Percentiles rank a stretch among this genome's conserved stretches.
phyloP scores from a whole-genome alignment of 1,140 invertebrate species.

The Coptotermes formosanus region DNA sequence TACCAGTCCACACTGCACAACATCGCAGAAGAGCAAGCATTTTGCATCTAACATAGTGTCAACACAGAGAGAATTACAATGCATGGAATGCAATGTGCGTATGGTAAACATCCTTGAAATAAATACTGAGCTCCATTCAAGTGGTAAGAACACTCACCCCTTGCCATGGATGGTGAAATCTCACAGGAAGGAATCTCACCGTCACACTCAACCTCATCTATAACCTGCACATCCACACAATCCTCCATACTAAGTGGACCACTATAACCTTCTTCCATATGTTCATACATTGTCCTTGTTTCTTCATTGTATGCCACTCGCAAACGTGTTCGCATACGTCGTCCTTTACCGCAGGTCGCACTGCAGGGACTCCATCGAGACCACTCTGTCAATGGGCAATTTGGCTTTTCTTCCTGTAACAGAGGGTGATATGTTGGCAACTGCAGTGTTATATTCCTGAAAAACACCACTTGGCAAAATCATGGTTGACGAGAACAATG shows the following conservation, averaged over 20 bases:
- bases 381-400: constrained; percentile 71
- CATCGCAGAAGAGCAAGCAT: too few relatives aligned
- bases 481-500: too few relatives aligned
- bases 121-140: too few relatives aligned
- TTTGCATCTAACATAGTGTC: too few relatives aligned
- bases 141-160: not conserved
- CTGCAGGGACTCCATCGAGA: constrained; percentile 75
- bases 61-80: too few relatives aligned
- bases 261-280: constrained; percentile 28
- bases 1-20: too few relatives aligned
- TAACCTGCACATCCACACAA: not conserved
- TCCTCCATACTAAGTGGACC: constrained; percentile 4
- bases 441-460: too few relatives aligned
- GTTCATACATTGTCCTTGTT: not conserved
- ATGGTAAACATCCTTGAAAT: too few relatives aligned
- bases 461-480: too few relatives aligned
- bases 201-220: constrained; percentile 36
- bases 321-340: constrained; percentile 53
- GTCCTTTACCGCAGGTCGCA: constrained; percentile 73
- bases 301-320: constrained; percentile 50
- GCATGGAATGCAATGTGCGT: too few relatives aligned
- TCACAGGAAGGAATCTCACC: constrained; percentile 34
- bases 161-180: constrained; percentile 23
- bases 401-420: constrained; percentile 35
- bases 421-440: not conserved